A percentile compares a stretch with the other conserved stretches of the same genome.
These are phyloP conservation scores for Polypedilum vanderplanki DNA, from an alignment of 1,140 invertebrate genomes.

Conservation along the genomic window DNA sequence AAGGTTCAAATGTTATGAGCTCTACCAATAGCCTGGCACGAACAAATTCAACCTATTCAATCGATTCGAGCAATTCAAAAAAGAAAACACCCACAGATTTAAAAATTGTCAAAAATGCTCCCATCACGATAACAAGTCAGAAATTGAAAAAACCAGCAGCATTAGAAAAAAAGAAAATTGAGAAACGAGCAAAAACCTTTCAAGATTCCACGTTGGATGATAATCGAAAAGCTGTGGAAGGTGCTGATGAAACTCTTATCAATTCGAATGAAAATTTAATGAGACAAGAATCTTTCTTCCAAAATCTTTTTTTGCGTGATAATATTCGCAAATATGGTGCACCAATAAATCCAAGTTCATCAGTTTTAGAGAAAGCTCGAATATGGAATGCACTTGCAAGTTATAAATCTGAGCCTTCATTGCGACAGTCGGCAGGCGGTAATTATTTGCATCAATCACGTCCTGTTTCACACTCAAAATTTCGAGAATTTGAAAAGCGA, in stretches of 20 bases:
- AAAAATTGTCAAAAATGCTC: constrained; percentile 28
- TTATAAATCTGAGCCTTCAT: constrained; percentile 34
- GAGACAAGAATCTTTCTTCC: constrained; percentile 58
- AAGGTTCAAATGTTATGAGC: constrained; percentile 37
- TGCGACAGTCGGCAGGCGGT: constrained; percentile 47
- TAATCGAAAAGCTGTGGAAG: constrained; percentile 41
- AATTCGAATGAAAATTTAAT: constrained; percentile 49
- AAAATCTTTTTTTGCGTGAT: constrained; percentile 57
- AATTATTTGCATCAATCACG: constrained; percentile 59
- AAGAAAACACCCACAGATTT: constrained; percentile 33
- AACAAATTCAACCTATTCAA: constrained; percentile 42
- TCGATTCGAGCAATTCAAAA: constrained; percentile 36
- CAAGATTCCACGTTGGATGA: constrained; percentile 35
- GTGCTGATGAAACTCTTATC: constrained; percentile 26
- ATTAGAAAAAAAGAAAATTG: constrained; percentile 32
- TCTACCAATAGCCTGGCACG: constrained; percentile 39
- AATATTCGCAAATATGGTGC: constrained; percentile 37
- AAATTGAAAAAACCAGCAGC: constrained; percentile 31
- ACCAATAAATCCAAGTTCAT: constrained; percentile 45
- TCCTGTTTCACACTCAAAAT: constrained; percentile 64
- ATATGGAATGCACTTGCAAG: constrained; percentile 27
- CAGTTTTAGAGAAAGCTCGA: constrained; percentile 54
- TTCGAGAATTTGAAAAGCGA: constrained; percentile 37
- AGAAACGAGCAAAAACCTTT: constrained; percentile 30
- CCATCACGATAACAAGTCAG: constrained; percentile 21